These are phyloP conservation scores for Cephus nigrinus DNA, from an alignment of 2,888 invertebrate genomes.

Conservation along the genomic window DNA sequence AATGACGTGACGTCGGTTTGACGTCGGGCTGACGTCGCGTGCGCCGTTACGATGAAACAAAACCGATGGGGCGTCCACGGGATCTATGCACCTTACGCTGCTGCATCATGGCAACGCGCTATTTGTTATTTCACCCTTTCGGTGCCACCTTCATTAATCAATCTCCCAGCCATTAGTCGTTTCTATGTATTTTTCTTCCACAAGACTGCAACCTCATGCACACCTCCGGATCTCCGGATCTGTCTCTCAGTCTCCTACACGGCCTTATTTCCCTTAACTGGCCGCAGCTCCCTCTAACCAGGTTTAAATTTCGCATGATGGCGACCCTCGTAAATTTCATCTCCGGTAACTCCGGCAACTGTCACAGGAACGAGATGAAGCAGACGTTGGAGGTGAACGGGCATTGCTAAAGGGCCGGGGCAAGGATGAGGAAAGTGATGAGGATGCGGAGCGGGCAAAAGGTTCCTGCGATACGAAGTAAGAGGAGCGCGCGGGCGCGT, in stretches of 20 bases:
- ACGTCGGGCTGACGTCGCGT: slow-evolving; percentile 48
- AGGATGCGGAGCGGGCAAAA: slow-evolving; percentile 13
- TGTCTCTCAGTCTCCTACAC: too few relatives aligned
- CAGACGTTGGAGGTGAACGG: not conserved
- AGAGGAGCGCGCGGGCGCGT: slow-evolving; percentile 20
- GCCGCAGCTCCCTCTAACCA: too few relatives aligned
- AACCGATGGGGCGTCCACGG: slow-evolving; percentile 34
- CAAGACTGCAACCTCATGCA: too few relatives aligned
- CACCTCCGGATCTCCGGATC: too few relatives aligned
- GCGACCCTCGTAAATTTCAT: too few relatives aligned
- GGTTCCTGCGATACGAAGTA: slow-evolving; percentile 1
- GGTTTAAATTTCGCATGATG: too few relatives aligned
- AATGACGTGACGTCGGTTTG: slow-evolving; percentile 32
- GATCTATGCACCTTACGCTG: slow-evolving; percentile 28
- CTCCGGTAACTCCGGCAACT: too few relatives aligned
- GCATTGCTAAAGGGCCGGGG: not conserved
- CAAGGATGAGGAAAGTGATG: slow-evolving; percentile 16
- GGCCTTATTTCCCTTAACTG: too few relatives aligned
- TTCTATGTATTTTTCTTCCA: slow-evolving; percentile 51
- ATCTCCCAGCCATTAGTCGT: slow-evolving; percentile 44
- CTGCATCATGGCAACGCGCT: slow-evolving; percentile 44
- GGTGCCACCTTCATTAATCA: slow-evolving; percentile 59
- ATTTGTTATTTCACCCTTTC: slow-evolving; percentile 62
- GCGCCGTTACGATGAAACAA: slow-evolving; percentile 43
- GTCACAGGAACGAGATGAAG: too few relatives aligned